phyloP scores from a whole-genome alignment of 2,888 invertebrate genomes.

The Notodonta dromedarius region DNA sequence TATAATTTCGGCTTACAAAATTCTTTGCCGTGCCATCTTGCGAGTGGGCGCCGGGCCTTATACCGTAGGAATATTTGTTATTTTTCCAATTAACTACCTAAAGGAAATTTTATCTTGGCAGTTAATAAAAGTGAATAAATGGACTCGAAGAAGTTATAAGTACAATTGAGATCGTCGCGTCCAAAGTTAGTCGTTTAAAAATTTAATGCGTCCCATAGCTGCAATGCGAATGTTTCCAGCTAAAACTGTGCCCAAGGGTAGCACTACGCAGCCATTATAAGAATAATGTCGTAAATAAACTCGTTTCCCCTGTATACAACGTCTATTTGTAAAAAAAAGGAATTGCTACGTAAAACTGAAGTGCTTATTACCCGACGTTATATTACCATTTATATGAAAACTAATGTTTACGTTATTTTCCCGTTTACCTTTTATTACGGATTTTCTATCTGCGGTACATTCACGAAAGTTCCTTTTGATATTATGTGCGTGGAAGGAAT shows the following conservation, averaged over 20 bases:
- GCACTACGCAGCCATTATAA: conserved; percentile 64
- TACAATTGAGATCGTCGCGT: conserved; percentile 51
- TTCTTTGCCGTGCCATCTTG: too few relatives aligned
- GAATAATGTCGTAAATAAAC: conserved; percentile 72
- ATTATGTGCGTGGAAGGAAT: conserved; percentile 13
- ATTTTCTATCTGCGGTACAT: conserved; percentile 27
- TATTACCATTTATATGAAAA: conserved; percentile 49
- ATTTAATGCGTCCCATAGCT: conserved; percentile 76
- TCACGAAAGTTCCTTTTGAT: conserved; percentile 24
- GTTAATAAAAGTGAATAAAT: conserved; percentile 48
- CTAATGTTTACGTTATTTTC: conserved; percentile 42
- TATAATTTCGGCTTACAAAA: too few relatives aligned
- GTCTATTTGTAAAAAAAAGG: conserved; percentile 50
- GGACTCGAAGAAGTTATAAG: conserved; percentile 50
- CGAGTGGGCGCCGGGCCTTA: too few relatives aligned
- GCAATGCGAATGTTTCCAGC: conserved; percentile 71
- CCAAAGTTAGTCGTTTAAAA: conserved; percentile 67
- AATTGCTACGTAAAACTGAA: conserved; percentile 46
- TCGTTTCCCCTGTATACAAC: conserved; percentile 52
- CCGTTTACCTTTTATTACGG: conserved; percentile 38
- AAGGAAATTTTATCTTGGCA: conserved; percentile 3
- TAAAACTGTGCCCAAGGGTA: conserved; percentile 69
- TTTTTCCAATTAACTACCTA: too few relatives aligned
- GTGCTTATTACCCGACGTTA: conserved; percentile 44
- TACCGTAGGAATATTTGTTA: too few relatives aligned